phyloP scores from a whole-genome alignment of 2,113 vertebrate genomes.

The Theristicus caerulescens region DNA sequence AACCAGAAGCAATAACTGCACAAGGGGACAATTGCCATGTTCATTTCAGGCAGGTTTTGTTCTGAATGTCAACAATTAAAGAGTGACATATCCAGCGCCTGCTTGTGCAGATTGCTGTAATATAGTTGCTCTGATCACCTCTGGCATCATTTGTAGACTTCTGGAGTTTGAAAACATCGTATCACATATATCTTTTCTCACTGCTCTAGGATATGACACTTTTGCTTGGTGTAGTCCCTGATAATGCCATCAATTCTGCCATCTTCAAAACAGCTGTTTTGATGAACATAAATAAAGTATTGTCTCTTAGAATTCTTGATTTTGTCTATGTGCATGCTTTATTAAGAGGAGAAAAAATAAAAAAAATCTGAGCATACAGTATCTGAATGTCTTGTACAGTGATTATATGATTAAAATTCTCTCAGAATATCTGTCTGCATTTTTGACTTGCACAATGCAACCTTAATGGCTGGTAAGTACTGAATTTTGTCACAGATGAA shows the following conservation, averaged over 20 bases:
- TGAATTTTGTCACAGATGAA: slow-evolving; percentile 58
- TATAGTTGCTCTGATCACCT: neutral
- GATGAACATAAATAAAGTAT: neutral
- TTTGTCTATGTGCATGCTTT: neutral
- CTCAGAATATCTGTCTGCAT: slow-evolving; percentile 42
- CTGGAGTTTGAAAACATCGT: neutral
- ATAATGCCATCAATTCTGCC: neutral
- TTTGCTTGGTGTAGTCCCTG: neutral
- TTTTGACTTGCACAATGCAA: slow-evolving; percentile 49
- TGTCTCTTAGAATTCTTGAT: neutral
- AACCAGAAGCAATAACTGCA: neutral
- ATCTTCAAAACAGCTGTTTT: neutral
- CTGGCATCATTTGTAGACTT: neutral
- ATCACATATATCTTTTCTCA: neutral
- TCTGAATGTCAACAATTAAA: neutral
- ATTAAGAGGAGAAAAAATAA: neutral
- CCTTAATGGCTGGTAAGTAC: slow-evolving; percentile 48
- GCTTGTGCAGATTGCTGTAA: neutral
- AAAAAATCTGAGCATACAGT: neutral
- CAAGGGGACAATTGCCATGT: rapidly evolving
- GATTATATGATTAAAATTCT: slow-evolving; percentile 49
- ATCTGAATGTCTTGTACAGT: slow-evolving; percentile 19
- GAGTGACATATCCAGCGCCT: neutral
- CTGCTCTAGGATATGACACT: neutral
- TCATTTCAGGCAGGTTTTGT: neutral